These are phyloP conservation scores for Nephrotoma appendiculata DNA, from an alignment of 2,888 invertebrate species.

Conservation along the genomic window DNA sequence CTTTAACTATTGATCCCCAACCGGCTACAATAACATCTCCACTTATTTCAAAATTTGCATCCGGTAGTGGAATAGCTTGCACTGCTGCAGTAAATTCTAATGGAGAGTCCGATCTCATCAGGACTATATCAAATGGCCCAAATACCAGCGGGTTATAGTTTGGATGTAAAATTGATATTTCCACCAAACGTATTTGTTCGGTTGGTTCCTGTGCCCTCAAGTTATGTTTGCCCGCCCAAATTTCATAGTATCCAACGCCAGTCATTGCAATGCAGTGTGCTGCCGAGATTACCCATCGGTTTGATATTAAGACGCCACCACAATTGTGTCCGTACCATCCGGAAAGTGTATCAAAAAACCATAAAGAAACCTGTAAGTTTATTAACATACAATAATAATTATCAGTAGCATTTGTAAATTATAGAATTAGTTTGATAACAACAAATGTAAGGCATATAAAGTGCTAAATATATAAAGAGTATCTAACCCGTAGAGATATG, in stretches of 20 bases:
- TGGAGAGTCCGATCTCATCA: not conserved
- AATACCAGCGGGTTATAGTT: not conserved
- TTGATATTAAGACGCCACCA: not conserved
- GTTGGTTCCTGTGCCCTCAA: constrained; percentile 8
- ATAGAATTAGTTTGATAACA: not conserved
- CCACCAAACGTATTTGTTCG: not conserved
- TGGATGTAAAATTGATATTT: not conserved
- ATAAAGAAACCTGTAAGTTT: constrained; percentile 13
- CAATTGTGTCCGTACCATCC: constrained; percentile 3
- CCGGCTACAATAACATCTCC: not conserved
- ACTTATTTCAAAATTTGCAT: not conserved
- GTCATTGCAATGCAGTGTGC: not conserved
- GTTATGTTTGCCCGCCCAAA: constrained; percentile 21
- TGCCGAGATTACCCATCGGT: not conserved
- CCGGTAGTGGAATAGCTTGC: not conserved
- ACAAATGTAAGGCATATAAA: not conserved
- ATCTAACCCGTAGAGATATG: not conserved
- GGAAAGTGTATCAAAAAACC: constrained; percentile 10
- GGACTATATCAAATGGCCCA: constrained; percentile 1
- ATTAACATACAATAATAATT: not conserved
- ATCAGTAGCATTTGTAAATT: not conserved
- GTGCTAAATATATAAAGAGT: not conserved
- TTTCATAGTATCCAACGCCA: not conserved
- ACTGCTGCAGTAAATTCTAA: not conserved
- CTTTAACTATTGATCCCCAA: constrained; percentile 1